These are phyloP conservation scores for Ophioninae sp. DNA, from an alignment of 2,888 invertebrate species.

Conservation along the genomic window DNA sequence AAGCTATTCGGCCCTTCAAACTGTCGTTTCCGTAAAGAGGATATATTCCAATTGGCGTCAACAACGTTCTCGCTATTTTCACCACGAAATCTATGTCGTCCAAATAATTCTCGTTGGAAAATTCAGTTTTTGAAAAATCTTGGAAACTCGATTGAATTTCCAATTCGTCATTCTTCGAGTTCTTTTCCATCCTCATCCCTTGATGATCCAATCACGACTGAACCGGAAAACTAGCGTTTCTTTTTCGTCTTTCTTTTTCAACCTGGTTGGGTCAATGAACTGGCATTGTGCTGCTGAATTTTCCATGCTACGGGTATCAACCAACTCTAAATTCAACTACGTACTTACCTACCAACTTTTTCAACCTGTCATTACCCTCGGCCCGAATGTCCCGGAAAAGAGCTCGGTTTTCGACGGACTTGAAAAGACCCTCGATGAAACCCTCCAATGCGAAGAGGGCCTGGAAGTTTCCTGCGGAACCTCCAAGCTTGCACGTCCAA, in stretches of 20 bases:
- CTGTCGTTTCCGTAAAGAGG: slow-evolving; percentile 71
- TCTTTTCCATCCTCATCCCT: slow-evolving; percentile 25
- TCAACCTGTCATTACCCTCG: slow-evolving; percentile 36
- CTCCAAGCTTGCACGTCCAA: background rate
- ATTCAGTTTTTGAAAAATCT: background rate
- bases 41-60: slow-evolving; percentile 76
- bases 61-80: slow-evolving; percentile 69
- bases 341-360: slow-evolving; percentile 36
- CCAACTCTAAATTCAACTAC: background rate
- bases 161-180: background rate
- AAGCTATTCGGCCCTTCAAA: slow-evolving; percentile 56
- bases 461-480: background rate
- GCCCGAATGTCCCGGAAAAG: slow-evolving; percentile 24
- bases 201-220: slow-evolving; percentile 16
- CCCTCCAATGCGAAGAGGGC: slow-evolving; percentile 26
- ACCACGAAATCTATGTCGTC: slow-evolving; percentile 72
- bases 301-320: background rate
- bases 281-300: background rate
- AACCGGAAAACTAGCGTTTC: background rate
- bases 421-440: background rate
- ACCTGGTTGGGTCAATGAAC: background rate
- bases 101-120: slow-evolving; percentile 63
- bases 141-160: background rate
- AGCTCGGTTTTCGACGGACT: background rate
- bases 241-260: background rate